Evolutionary conservation across 2,113 vertebrate species (phyloP), one percentile per base, ranked within the genome.

Genomic region (Microtus montanus): DNA sequence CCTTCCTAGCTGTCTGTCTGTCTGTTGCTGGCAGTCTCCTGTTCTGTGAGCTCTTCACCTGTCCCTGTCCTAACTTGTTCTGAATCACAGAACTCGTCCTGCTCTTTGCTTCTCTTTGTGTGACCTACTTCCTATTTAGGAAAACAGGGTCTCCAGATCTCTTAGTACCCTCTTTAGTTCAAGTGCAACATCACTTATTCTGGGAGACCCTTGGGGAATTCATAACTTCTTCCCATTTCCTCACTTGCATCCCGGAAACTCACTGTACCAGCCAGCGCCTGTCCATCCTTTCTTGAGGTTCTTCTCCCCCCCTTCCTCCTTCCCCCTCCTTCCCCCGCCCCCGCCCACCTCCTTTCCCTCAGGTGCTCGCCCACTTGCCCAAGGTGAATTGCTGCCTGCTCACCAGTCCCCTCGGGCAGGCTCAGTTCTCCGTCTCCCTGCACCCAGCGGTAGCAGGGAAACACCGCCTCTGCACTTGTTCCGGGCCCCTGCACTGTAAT

Each of bases 391-490:
- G 30, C 63, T 86, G 64, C 26, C 63, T 7, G 38, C 96, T 96
- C 92, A 99, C 99, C 99, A 14, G 98, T 97, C 78, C 98, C 99
- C 85, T 98, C 98, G 3, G 99, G 97, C 44, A 99, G 95, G 95
- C 98, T 98, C 93, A 99, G 8, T 30, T 90, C 83, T 3, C 94
- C 66, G 1, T 98, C 79, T 11, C 98, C 98, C 20, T 97, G 96
- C 28, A 99, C 94, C 99, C 99, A 99, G 74, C 98, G 95, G 96
- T 99, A 99, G 96, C 99, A 99, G 1, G 99, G 99, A 96, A 99
- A 99, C 38, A 92, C 30, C 0, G 93, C 96, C 70, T 98, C 96
- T 11, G n/a, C 92, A 33, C 92, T 79, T 90, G 92, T 70, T 11
- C 64, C 38, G 63, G 98, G 75, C 89, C 77, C 93, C 97, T 15